phyloP scores from a whole-genome alignment of 2,797 vertebrate species.

The Acropternis orthonyx region DNA sequence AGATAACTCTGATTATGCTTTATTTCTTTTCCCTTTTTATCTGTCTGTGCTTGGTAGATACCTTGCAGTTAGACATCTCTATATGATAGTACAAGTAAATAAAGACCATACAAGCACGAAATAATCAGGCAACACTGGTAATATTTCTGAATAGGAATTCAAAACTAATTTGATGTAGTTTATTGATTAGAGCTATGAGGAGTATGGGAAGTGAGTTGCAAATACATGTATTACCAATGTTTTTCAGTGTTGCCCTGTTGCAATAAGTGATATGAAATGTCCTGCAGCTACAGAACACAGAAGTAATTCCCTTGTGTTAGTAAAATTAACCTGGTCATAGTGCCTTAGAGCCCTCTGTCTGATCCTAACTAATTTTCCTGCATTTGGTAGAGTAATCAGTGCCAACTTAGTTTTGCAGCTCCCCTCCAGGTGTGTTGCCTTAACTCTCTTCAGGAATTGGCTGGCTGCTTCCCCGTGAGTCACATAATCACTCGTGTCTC shows the following conservation, averaged over 20 bases:
- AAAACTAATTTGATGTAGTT: not conserved
- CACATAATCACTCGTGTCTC: not conserved
- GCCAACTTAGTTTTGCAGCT: not conserved
- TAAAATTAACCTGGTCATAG: not conserved
- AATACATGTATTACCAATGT: not conserved
- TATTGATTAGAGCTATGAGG: not conserved
- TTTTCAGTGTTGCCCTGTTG: not conserved
- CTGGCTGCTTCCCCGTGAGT: not conserved
- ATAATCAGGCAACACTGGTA: not conserved
- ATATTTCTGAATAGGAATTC: not conserved
- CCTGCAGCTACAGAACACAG: not conserved
- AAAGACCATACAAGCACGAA: not conserved
- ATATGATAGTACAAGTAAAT: not conserved
- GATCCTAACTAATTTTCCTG: not conserved
- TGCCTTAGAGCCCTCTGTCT: not conserved
- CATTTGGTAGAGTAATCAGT: not conserved
- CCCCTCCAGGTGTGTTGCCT: not conserved
- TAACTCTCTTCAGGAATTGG: not conserved
- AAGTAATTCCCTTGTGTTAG: not conserved
- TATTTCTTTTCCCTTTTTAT: not conserved
- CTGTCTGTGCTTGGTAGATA: not conserved
- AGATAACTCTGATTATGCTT: not conserved
- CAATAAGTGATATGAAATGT: not conserved
- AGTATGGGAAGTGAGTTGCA: not conserved
- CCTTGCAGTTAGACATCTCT: not conserved